Evolutionary conservation across 2,888 invertebrate species (phyloP).

Genomic region (Cephus spinipes): DNA sequence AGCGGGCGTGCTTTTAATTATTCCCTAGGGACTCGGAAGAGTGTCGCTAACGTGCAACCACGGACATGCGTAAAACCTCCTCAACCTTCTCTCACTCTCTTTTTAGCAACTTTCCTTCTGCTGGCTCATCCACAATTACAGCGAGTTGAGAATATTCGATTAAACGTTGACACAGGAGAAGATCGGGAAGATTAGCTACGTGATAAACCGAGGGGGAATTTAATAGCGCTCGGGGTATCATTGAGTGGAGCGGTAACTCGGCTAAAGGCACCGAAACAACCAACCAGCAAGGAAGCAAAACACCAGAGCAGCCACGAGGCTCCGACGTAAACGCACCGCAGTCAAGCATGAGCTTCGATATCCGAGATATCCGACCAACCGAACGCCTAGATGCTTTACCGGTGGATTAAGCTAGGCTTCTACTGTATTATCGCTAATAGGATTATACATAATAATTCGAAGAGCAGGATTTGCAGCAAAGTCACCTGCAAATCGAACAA

Average conservation of each 20-base stretch:
- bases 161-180: neutral
- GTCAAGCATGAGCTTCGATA: conserved; percentile 24
- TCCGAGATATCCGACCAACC: conserved; percentile 14
- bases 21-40: conserved; percentile 23
- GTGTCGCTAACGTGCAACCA: neutral
- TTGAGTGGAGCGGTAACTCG: conserved; percentile 15
- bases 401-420: conserved; percentile 17
- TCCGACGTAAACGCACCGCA: no score
- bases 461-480: conserved; percentile 11
- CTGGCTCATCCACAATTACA: no score
- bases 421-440: conserved; percentile 22
- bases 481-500: no score
- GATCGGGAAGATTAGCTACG: conserved; percentile 14
- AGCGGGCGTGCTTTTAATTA: conserved; percentile 41
- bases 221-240: conserved; percentile 18
- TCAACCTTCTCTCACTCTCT: no score
- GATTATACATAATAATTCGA: conserved; percentile 27
- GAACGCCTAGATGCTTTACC: conserved; percentile 7
- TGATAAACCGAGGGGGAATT: conserved; percentile 17
- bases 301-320: no score
- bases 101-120: no score
- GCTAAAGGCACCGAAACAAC: no score
- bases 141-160: no score
- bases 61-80: neutral
- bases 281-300: no score